phyloP scores from a whole-genome alignment of 2,113 vertebrate species.

The Lota lota region DNA sequence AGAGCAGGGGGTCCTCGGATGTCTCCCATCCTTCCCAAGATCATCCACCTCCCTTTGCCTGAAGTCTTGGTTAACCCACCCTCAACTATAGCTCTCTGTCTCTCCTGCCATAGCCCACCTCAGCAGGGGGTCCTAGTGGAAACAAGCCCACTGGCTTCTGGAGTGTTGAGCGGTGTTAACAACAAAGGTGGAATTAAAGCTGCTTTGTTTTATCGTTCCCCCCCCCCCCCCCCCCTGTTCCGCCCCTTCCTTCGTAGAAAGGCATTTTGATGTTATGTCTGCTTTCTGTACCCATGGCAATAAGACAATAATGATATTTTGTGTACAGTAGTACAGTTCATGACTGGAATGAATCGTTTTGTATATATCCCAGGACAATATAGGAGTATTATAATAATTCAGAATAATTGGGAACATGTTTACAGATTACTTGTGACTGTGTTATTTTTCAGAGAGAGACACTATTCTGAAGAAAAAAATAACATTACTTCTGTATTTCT shows the following conservation, averaged over 20 bases:
- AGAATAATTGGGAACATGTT: too few species aligned
- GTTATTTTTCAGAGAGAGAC: too few species aligned
- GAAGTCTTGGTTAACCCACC: slow-evolving; percentile 33
- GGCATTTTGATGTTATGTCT: slow-evolving; percentile 44
- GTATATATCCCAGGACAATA: too few species aligned
- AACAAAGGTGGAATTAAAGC: slow-evolving; percentile 58
- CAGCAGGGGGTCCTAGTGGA: slow-evolving; percentile 57
- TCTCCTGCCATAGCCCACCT: slow-evolving; percentile 35
- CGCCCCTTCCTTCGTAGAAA: too few species aligned
- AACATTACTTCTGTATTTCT: too few species aligned
- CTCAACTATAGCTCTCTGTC: slow-evolving; percentile 9
- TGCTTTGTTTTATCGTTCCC: slow-evolving; percentile 54
- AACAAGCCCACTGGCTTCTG: slow-evolving; percentile 32
- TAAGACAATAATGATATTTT: slow-evolving; percentile 15
- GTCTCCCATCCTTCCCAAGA: neutral
- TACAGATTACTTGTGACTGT: too few species aligned
- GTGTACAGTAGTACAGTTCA: too few species aligned
- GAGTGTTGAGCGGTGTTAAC: slow-evolving; percentile 55
- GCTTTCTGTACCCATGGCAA: slow-evolving; percentile 27
- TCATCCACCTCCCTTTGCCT: slow-evolving; percentile 42
- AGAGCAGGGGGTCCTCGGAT: slow-evolving; percentile 59
- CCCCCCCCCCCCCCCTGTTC: neutral
- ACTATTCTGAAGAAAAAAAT: too few species aligned
- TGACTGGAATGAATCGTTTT: too few species aligned
- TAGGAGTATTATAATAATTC: too few species aligned